Evolutionary conservation across 2,113 vertebrate species (phyloP), one percentile per base, ranked within the genome.

Genomic region (Colius striatus): DNA sequence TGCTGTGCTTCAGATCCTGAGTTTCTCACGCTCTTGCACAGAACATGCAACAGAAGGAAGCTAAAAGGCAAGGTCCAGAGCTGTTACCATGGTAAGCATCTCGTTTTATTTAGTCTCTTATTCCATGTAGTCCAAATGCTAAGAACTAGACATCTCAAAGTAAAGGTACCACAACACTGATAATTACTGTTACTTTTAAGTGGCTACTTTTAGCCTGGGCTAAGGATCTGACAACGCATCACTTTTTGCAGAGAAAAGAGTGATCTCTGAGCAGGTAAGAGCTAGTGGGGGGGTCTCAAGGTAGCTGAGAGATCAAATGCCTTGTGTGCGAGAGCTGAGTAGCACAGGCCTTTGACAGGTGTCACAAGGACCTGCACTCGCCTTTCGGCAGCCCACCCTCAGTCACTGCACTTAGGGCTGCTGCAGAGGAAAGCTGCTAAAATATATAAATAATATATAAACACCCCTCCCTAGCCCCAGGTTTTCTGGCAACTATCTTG

Each of bases 311-410:
- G 19, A 61, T 8, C 6, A 38, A 80, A 19, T 3, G 7, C 1
- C 0, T 3, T 29, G 19, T 11, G 43, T 4, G 21, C 1, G 1
- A 47, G 15, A 34, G 16, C 19, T 32, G 6, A 36, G 5, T 1
- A 3, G 30, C 16, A 18, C 27, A 55, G 19, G 21, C 47, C 36
- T 26, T 22, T 4, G 1, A 19, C 48, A 17, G 41, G 18, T 30
- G 51, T 20, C 9, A 1, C 43, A 13, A 25, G 27, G 25, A 30
- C 17, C 71, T 11, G 27, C 16, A 16, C 8, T 30, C 19, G 1
- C 29, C 27, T 30, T 19, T 6, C 11, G 2, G n/a, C 6, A 3
- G 4, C 8, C 13, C 34, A 21, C 22, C n/a, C n/a, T 16, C 41
- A 25, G 38, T 5, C 30, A 12, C 14, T 3, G 18, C 13, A 3